A percentile compares a stretch with the other conserved stretches of the same genome.
phyloP scores from a whole-genome alignment of 2,888 invertebrate genomes.

The Cyclophora punctaria region DNA sequence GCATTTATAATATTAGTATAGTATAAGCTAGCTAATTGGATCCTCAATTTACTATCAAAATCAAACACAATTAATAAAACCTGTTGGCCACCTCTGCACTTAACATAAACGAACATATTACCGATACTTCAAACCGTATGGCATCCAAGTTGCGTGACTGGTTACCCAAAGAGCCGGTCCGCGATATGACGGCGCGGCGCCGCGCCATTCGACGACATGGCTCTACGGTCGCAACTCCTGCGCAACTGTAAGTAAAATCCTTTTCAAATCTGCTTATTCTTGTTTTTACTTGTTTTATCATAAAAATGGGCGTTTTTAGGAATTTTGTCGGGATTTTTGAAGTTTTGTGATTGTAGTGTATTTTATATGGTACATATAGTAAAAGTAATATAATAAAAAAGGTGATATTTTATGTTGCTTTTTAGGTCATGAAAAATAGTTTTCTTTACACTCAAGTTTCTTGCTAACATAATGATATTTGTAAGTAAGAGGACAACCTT shows the following conservation, averaged over 20 bases:
- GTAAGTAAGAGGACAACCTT: too few relatives aligned
- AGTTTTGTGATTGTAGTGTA: too few relatives aligned
- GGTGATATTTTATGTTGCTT: too few relatives aligned
- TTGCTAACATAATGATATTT: conserved; percentile 1
- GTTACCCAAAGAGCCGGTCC: conserved; percentile 38
- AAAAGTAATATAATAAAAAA: too few relatives aligned
- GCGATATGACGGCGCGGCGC: conserved; percentile 23
- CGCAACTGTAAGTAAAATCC: conserved; percentile 47
- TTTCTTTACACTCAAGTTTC: neutral
- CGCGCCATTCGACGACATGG: conserved; percentile 63
- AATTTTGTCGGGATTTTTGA: neutral
- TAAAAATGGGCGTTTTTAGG: neutral
- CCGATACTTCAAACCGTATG: conserved; percentile 15
- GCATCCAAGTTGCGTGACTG: conserved; percentile 50
- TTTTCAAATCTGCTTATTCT: too few relatives aligned
- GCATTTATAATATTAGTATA: too few relatives aligned
- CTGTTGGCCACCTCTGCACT: neutral
- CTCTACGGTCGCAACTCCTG: conserved; percentile 61
- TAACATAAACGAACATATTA: conserved; percentile 22
- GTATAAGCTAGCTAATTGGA: too few relatives aligned
- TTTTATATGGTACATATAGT: too few relatives aligned
- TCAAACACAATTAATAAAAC: too few relatives aligned
- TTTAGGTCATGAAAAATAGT: too few relatives aligned
- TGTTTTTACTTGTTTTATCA: neutral
- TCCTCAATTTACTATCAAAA: too few relatives aligned